Base-by-base conservation (phyloP, 35 echinoderm and acorn worm species). In the Holothuria glaberrima region DNA sequence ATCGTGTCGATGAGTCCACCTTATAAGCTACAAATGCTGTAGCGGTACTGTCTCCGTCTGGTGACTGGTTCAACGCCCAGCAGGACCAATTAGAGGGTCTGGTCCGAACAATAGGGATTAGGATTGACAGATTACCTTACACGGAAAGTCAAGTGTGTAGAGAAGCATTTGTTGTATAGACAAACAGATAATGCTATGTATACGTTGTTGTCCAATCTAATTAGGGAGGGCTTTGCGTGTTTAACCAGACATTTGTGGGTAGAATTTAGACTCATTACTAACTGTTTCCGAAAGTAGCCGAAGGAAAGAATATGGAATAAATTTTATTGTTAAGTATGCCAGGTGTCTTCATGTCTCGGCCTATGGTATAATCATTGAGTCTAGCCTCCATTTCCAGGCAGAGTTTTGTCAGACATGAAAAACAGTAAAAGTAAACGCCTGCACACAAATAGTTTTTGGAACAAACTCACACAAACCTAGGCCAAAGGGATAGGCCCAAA, bases 1-100 rank as follows among this genome's bases (percentile, higher is more conserved):
- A 33, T 32, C 58, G 45, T 16, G 3, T 22, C 3, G 27, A 7
- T 32, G 35, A 50, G 36, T 22, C 22, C 19, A 41, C 5, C 56
- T 84, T 84, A 61, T 84, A 84, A 63, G 28, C 29, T 6, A 41
- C 59, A 36, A 21, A 68, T 24, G 3, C 30, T 13, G 83, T 38
- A 30, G 57, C 24, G 16, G 24, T 32, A 21, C 28, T n/a, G 34
- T 22, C 17, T 41, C 58, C 17, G 85, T 87, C 61, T 71, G 62
- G 22, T 16, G 21, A 17, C 18, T 69, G 19, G 31, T 36, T 87
- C 35, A 29, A 71, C 36, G 14, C 30, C 65, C 65, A 35, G 36
- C 44, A 22, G 63, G 28, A 70, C 62, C 85, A 87, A 87, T 87
- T 87, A 87, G 31, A 67, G 6, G 66, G 85, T 87, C 85, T 87